Percentiles rank a stretch among this genome's conserved stretches.
Evolutionary conservation across 2,113 vertebrate genomes (phyloP).

Genomic region (Podocnemis expansa): DNA sequence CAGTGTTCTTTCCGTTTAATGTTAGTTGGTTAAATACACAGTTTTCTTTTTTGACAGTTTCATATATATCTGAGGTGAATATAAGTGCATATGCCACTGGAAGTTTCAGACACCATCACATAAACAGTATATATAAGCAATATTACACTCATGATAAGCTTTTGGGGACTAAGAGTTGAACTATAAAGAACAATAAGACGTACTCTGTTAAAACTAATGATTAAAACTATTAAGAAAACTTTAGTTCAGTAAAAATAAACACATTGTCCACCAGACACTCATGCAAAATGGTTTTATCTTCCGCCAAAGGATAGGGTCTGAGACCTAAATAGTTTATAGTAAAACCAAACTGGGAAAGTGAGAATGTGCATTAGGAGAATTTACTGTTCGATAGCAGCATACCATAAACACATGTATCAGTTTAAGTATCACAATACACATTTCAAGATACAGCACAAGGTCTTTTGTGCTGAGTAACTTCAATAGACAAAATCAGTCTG

Average conservation of each 20-base stretch:
- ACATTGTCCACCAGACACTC: constrained; percentile 55
- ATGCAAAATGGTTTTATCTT: constrained; percentile 56
- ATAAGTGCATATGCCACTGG: neutral
- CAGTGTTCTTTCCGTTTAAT: neutral
- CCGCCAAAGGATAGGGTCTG: constrained; percentile 45
- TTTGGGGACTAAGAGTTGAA: constrained; percentile 47
- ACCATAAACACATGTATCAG: constrained; percentile 58
- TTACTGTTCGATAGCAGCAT: constrained; percentile 18
- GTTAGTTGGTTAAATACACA: constrained; percentile 9
- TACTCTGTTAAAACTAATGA: constrained; percentile 35
- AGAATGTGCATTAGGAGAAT: constrained; percentile 19
- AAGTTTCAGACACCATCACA: neutral
- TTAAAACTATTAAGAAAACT: constrained; percentile 56
- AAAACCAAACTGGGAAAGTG: constrained; percentile 39
- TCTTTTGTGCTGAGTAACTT: constrained; percentile 28
- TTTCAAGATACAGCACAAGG: constrained; percentile 32
- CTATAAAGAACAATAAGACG: constrained; percentile 52
- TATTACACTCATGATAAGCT: neutral
- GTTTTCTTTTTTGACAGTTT: constrained; percentile 2
- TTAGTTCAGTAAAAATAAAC: constrained; percentile 61
- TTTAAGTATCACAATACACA: constrained; percentile 28
- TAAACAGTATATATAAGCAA: constrained; percentile 28
- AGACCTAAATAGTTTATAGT: constrained; percentile 60
- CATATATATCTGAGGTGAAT: neutral
- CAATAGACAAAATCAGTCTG: constrained; percentile 39